Base-by-base conservation (phyloP, 2,113 vertebrate genomes). In the Hymenochirus boettgeri region DNA sequence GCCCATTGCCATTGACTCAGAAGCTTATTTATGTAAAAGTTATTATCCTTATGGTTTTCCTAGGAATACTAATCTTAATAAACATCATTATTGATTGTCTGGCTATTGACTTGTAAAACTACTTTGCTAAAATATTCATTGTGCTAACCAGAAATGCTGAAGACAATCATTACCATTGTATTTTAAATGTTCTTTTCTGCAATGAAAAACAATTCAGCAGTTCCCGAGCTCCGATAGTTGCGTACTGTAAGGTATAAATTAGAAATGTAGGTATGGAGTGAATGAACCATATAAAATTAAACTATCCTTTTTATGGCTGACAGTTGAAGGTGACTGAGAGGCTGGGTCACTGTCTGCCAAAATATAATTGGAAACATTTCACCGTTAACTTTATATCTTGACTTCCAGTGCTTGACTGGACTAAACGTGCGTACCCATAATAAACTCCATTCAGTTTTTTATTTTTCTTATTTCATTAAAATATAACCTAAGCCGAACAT, bases 211-310 rank as follows among this genome's bases (percentile, higher is more conserved):
- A 81, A 80, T 87, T 82, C 84, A 86, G 83, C 83, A 81, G 82
- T 85, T 88, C 85, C 90, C 79, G 85, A 83, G 86, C 85, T 90
- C 88, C 73, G 80, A 79, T 89, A 84, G 86, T 85, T 87, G 81
- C 84, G 83, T 92, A 35, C 33, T 35, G 33, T 35, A 90, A 91
- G 89, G 91, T 87, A 93, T 91, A 91, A 92, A 90, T 93, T 89
- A 84, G 70, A 79, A 74, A 83, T 78, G 71, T 82, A 88, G 80
- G 84, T 86, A 87, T 82, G 72, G 77, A 88, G 88, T 84, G 85
- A 86, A 82, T 90, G 89, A 90, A 90, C 90, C 90, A 83, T 86
- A 86, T 91, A 86, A 87, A 86, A 88, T 81, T 84, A 85, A 86
- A 83, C 86, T 59, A 79, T 88, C 82, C 81, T 82, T 87, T 77